Evolutionary conservation across 2,888 invertebrate genomes (phyloP), one percentile per base, ranked within the genome.

Genomic region (Dolichomitus sp.): DNA sequence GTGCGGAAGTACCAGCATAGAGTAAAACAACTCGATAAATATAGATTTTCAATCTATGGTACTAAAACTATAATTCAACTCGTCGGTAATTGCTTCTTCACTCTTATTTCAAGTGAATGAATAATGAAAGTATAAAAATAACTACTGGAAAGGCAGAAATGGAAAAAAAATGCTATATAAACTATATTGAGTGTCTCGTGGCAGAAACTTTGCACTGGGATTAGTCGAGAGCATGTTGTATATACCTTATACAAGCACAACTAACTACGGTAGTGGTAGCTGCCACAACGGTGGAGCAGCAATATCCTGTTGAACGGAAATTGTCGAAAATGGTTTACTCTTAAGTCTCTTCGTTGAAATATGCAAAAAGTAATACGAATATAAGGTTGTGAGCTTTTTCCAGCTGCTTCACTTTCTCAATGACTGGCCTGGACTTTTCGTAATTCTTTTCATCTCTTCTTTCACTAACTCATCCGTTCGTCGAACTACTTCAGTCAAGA

Each of bases 381-480:
- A 70, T 19, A 52, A 27, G 7, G 19, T 33, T 11, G 52, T 17
- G 37, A n/a, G 37, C 40, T 70, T 17, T 57, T 45, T 54, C 40
- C 12, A 30, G 52, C 19, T 48, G 45, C 70, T 37, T 37, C 27
- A 73, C 61, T 78, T 63, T 30, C 23, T 52, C 59, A 30, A 54
- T 42, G 61, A 76, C 66, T 52, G 40, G 52, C 59, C 30, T 52
- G 45, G 66, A 40, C 59, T 75, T 72, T 79, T 45, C 66, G 52
- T 76, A 79, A 79, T 83, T 79, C 17, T 79, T 72, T 76, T 83
- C 75, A 48, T 79, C 70, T 79, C 66, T 19, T 50, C 66, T 66
- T 72, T 45, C 61, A 66, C 72, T 79, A 54, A 40, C 27, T 59
- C 76, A 61, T 19, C 75, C 61, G 70, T 75, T 83, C 75, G 57